Base-by-base conservation (phyloP, 2,113 vertebrate species). In the Megaceryle maxima region DNA sequence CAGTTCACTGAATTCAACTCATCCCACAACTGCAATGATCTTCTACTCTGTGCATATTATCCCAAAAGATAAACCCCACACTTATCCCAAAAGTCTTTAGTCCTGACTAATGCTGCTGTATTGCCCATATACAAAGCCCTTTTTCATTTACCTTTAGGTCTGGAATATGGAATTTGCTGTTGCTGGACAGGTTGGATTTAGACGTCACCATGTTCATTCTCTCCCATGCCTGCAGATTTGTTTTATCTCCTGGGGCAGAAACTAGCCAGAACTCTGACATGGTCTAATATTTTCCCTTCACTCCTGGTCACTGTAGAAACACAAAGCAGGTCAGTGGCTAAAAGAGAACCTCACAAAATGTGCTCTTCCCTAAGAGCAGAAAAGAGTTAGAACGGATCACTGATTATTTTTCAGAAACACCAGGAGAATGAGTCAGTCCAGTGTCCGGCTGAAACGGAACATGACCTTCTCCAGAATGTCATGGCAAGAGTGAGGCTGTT, bases 211-310 rank as follows among this genome's bases (percentile, higher is more conserved):
- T 98, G 72, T 99, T 99, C 94, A 99, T 98, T 88, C 99, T 98
- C 83, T 99, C 99, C 94, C 99, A 96, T 6, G 98, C 98, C 93
- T 98, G 98, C 60, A 98, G 90, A 82, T 98, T 99, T 80, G 98
- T 98, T 97, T 99, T 99, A 96, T 99, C 99, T 74, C 99, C 98
- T 0, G 99, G 99, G 73, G 99, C 98, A 29, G 99, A 99, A 97
- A 99, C 99, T 81, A 99, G 94, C 99, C 99, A 99, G 93, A 99
- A 98, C 95, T 99, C 99, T 0, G 98, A 98, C 99, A 99, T 99
- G 95, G 83, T 97, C 94, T 75, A 50, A 8, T 89, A 44, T 93
- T 80, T 90, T 88, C 53, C 37, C 41, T 93, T 84, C 7, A 13
- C 46, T 90, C 67, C 46, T 25, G 56, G 77, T 78, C 77, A 88